phyloP scores from a whole-genome alignment of 2,113 vertebrate species.

The Stercorarius parasiticus region DNA sequence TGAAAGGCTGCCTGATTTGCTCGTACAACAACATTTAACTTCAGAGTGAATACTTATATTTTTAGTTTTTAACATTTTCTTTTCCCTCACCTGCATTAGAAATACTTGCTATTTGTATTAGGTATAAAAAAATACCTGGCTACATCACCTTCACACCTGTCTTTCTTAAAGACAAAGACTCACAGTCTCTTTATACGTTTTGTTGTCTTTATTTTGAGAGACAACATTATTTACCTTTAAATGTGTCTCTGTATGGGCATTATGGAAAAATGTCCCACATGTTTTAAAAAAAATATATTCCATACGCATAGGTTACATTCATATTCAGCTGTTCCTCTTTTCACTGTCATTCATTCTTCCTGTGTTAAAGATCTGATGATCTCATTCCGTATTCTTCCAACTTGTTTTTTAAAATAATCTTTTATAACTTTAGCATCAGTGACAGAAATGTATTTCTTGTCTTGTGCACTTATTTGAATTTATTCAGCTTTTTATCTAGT shows the following conservation, averaged over 20 bases:
- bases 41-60: neutral
- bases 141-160: neutral
- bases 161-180: neutral
- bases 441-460: neutral
- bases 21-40: neutral
- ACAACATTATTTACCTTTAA: conserved; percentile 26
- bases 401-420: neutral
- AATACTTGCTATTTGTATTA: neutral
- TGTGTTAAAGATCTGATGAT: neutral
- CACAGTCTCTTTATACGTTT: neutral
- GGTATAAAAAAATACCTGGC: neutral
- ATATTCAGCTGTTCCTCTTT: neutral
- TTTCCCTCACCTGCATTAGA: neutral
- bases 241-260: neutral
- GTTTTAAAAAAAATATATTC: neutral
- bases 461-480: conserved; percentile 15
- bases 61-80: neutral
- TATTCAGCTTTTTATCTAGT: conserved; percentile 57
- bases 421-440: neutral
- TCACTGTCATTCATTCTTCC: neutral
- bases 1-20: neutral
- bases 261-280: neutral
- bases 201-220: neutral
- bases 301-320: neutral
- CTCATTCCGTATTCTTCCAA: conserved; percentile 5